Conservation (phyloP, 2,797 vertebrate species). For the Argentina silus region DNA sequence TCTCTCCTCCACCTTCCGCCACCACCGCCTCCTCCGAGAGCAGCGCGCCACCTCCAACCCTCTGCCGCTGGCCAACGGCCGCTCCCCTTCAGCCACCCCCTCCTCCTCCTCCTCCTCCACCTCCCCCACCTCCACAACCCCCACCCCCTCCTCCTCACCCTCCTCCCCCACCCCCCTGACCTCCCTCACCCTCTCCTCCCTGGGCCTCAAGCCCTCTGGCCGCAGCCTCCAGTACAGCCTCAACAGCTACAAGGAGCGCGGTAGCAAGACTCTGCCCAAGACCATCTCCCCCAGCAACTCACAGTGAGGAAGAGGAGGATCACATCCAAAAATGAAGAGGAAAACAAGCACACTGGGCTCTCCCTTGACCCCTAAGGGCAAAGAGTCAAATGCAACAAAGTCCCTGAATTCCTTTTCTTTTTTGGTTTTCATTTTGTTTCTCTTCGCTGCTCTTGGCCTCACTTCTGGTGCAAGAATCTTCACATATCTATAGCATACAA, state of each 20-base stretch:
- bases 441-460: constrained; percentile 20
- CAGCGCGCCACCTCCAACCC: constrained; percentile 72
- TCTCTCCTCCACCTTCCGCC: constrained; percentile 75
- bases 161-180: constrained; percentile 47
- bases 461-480: constrained; percentile 25
- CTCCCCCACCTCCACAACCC: constrained; percentile 49
- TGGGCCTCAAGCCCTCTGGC: constrained; percentile 49
- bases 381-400: constrained; percentile 8
- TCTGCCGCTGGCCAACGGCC: constrained; percentile 59
- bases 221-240: constrained; percentile 48
- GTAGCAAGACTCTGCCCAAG: constrained; percentile 39
- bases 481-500: constrained; percentile 20
- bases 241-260: constrained; percentile 49
- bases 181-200: constrained; percentile 54
- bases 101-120: constrained; percentile 48
- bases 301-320: constrained; percentile 42
- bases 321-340: constrained; percentile 25
- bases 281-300: constrained; percentile 29
- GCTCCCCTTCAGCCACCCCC: constrained; percentile 51
- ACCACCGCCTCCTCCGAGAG: constrained; percentile 73
- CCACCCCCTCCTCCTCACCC: constrained; percentile 61
- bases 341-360: constrained; percentile 7
- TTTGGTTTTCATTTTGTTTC: background rate
- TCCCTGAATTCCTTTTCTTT: background rate
- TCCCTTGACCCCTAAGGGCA: background rate